These are phyloP conservation scores for Anagrus nilaparvatae DNA, from an alignment of 1,140 invertebrate species.

Conservation along the genomic window DNA sequence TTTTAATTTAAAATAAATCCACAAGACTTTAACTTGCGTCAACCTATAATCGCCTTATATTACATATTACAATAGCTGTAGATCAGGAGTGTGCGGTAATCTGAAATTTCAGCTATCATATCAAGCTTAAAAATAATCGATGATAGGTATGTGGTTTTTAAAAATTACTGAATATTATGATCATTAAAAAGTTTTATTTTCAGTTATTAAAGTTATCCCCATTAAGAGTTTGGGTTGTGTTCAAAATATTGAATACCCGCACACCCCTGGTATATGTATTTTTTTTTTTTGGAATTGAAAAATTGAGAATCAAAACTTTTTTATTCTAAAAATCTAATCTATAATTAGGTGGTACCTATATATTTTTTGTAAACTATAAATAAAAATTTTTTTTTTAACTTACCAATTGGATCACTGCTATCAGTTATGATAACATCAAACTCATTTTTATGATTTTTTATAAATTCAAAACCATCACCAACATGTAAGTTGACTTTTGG, in stretches of 20 bases:
- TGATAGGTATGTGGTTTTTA: neutral
- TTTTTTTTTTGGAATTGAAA: too few species aligned
- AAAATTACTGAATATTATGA: neutral
- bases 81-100: too few species aligned
- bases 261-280: too few species aligned
- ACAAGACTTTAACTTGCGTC: neutral
- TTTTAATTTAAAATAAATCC: neutral
- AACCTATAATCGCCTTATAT: too few species aligned
- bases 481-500: conserved; percentile 77
- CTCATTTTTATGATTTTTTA: conserved; percentile 72
- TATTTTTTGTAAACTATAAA: neutral
- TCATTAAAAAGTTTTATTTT: neutral
- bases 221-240: too few species aligned
- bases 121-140: conserved; percentile 7
- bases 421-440: conserved; percentile 99
- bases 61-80: too few species aligned
- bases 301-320: too few species aligned
- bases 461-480: conserved; percentile 91
- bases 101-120: too few species aligned
- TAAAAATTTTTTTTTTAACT: conserved; percentile 9
- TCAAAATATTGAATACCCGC: too few species aligned
- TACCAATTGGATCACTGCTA: conserved; percentile 89
- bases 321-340: too few species aligned
- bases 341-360: too few species aligned
- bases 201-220: too few species aligned